A percentile compares a stretch with the other conserved stretches of the same genome.
Conservation (phyloP, 1,140 invertebrate species). For the Paralvinella palmiformis region DNA sequence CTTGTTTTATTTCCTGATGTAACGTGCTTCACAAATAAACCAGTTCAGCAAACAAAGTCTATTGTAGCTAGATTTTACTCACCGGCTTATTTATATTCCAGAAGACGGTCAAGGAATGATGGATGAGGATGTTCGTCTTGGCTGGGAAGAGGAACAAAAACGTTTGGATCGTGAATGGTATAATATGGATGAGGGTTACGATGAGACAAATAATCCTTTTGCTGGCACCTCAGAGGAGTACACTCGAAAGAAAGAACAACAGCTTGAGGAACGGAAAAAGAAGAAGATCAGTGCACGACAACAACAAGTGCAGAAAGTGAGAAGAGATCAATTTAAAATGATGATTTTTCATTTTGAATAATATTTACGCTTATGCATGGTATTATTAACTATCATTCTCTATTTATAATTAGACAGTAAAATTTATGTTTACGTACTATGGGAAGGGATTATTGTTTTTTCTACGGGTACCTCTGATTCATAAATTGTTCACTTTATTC, state of each 20-base stretch:
- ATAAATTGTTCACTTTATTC: no score
- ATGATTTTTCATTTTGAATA: no score
- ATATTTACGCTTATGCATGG: no score
- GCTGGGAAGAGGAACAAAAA: slow-evolving; percentile 91
- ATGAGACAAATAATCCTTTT: slow-evolving; percentile 91
- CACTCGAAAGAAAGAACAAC: slow-evolving; percentile 82
- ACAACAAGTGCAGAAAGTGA: slow-evolving; percentile 78
- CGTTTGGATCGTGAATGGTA: slow-evolving; percentile 96
- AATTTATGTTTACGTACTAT: not conserved
- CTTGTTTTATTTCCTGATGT: no score
- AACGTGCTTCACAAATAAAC: no score
- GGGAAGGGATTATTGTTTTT: no score
- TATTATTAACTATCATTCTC: not conserved
- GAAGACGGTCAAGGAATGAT: not conserved
- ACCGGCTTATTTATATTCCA: not conserved
- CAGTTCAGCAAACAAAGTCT: no score
- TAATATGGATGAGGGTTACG: slow-evolving; percentile 82
- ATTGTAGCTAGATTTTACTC: no score
- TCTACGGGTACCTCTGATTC: no score
- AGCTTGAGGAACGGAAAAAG: slow-evolving; percentile 80
- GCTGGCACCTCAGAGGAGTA: slow-evolving; percentile 83
- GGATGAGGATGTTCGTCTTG: slow-evolving; percentile 15
- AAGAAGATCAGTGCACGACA: slow-evolving; percentile 90
- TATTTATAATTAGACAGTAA: not conserved
- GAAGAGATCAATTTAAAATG: no score